Percentiles rank a stretch among this genome's conserved stretches.
Conservation (phyloP, 2,113 vertebrate genomes). For the Anguilla rostrata region DNA sequence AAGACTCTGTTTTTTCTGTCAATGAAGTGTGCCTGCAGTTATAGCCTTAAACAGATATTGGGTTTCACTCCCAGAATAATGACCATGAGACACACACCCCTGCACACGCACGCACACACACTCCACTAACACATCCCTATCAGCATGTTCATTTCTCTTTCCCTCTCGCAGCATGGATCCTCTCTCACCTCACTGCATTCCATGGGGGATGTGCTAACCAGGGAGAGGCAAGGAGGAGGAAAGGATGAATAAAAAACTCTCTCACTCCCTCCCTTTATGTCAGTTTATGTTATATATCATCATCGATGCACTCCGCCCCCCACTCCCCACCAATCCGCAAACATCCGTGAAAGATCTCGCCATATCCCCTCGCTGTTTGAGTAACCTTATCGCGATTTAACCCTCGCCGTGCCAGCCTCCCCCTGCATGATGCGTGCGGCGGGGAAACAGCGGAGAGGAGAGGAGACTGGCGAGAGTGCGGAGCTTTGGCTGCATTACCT, state of each 20-base stretch:
- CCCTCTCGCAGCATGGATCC: slow-evolving; percentile 37
- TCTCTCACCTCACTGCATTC: neutral
- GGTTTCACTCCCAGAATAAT: slow-evolving; percentile 17
- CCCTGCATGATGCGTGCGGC: slow-evolving; percentile 72
- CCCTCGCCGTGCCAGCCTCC: slow-evolving; percentile 47
- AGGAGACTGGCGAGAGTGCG: slow-evolving; percentile 37
- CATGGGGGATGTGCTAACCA: slow-evolving; percentile 5
- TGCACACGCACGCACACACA: neutral
- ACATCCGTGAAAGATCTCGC: neutral
- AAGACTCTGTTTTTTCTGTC: slow-evolving; percentile 49
- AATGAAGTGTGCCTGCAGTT: slow-evolving; percentile 49
- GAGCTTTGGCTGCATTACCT: slow-evolving; percentile 63
- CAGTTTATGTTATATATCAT: neutral
- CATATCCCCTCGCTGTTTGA: slow-evolving; percentile 37
- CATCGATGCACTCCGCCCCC: neutral
- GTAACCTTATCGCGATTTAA: slow-evolving; percentile 64
- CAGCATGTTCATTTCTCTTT: slow-evolving; percentile 49
- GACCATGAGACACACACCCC: slow-evolving; percentile 20
- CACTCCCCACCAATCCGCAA: neutral
- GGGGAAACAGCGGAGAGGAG: slow-evolving; percentile 24
- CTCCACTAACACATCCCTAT: slow-evolving; percentile 46
- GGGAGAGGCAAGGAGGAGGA: slow-evolving; percentile 24
- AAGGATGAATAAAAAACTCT: slow-evolving; percentile 2
- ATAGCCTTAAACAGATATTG: slow-evolving; percentile 25
- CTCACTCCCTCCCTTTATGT: neutral